phyloP scores from a whole-genome alignment of 2,888 invertebrate genomes.

The Hemaris fuciformis region DNA sequence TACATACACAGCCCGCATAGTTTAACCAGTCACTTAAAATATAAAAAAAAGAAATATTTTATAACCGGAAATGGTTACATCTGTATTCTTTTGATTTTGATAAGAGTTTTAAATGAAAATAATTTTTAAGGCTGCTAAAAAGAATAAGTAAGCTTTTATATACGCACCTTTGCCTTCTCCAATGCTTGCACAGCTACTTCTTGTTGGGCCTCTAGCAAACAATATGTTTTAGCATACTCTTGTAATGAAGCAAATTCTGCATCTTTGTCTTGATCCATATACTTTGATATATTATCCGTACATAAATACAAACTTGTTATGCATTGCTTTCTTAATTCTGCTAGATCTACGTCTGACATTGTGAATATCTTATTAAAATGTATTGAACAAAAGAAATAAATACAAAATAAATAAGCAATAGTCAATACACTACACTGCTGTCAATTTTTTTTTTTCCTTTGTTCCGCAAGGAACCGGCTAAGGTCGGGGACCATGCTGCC shows the following conservation, averaged over 20 bases:
- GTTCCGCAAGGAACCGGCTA: too few species aligned
- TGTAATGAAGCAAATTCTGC: constrained; percentile 54
- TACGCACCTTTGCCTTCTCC: constrained; percentile 52
- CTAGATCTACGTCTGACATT: constrained; percentile 54
- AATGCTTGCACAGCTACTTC: constrained; percentile 60
- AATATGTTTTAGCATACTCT: constrained; percentile 57
- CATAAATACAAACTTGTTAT: constrained; percentile 62
- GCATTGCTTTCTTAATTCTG: constrained; percentile 62
- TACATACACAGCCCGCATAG: too few species aligned
- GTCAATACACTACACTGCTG: too few species aligned
- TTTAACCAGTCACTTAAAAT: too few species aligned
- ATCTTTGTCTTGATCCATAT: constrained; percentile 60
- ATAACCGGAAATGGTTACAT: too few species aligned
- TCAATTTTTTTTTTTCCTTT: too few species aligned
- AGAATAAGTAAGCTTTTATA: neutral
- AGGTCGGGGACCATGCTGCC: too few species aligned
- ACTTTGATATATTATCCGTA: constrained; percentile 64
- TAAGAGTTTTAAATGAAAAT: too few species aligned
- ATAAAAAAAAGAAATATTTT: too few species aligned
- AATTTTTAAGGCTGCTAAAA: too few species aligned
- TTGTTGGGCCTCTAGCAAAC: constrained; percentile 58
- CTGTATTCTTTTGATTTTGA: too few species aligned
- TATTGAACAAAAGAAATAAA: neutral
- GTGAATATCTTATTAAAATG: neutral
- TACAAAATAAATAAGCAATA: neutral